phyloP scores from a whole-genome alignment of 37 sponge, comb jelly and placozoan species.

The Beroe ovata region DNA sequence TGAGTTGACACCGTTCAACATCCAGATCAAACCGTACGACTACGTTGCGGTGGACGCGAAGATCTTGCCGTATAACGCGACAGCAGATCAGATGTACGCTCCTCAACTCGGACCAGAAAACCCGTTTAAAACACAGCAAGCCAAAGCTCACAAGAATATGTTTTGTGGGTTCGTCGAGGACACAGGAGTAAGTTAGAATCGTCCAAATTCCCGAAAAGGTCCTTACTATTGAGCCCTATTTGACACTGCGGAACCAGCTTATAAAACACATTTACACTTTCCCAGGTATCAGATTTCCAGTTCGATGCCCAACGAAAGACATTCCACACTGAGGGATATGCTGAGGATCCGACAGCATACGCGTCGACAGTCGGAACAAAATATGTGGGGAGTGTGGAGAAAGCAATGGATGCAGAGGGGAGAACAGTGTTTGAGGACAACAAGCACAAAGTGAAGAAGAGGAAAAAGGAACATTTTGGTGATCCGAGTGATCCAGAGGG shows the following conservation, averaged over 20 bases:
- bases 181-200: conserved; percentile 48
- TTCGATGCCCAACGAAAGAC: conserved; percentile 97
- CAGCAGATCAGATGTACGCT: conserved; percentile 84
- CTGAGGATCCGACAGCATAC: conserved; percentile 58
- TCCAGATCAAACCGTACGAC: conserved; percentile 63
- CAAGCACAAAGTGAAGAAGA: conserved; percentile 73
- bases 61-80: conserved; percentile 84
- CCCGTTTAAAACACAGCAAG: conserved; percentile 85
- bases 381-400: conserved; percentile 79
- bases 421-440: conserved; percentile 81
- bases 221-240: too few species aligned
- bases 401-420: conserved; percentile 71
- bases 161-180: conserved; percentile 67
- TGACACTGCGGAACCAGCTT: too few species aligned
- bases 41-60: conserved; percentile 76
- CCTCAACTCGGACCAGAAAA: conserved; percentile 89
- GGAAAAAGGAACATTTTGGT: conserved; percentile 81
- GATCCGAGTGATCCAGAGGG: conserved; percentile 85
- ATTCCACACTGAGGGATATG: conserved; percentile 71
- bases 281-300: conserved; percentile 74
- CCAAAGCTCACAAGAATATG: conserved; percentile 88
- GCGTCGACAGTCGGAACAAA: conserved; percentile 63
- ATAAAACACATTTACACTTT: background rate
- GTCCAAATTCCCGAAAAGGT: too few species aligned
- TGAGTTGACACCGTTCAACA: too few species aligned